These are phyloP conservation scores for Falco cherrug DNA, from an alignment of 2,797 vertebrate genomes.

Conservation along the genomic window DNA sequence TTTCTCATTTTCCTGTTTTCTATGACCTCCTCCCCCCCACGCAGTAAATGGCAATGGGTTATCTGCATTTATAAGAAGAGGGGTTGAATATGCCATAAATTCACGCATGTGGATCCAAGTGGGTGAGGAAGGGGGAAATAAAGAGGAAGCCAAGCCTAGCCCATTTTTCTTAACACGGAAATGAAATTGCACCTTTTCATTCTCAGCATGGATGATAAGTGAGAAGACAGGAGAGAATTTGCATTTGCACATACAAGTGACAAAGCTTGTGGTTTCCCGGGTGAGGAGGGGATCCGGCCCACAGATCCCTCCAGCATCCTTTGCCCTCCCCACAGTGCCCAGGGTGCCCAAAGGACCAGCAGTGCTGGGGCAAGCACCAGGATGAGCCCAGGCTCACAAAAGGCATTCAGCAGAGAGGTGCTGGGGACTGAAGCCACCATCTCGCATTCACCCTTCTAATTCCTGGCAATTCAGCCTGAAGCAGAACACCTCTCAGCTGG, in stretches of 20 bases:
- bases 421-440: neutral
- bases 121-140: neutral
- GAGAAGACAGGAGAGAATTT: neutral
- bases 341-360: neutral
- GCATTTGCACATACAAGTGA: neutral
- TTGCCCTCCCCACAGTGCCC: neutral
- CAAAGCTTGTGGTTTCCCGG: neutral
- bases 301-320: fast-evolving
- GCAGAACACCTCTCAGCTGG: neutral
- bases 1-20: neutral
- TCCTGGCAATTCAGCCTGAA: neutral
- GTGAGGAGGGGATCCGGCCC: neutral
- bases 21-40: neutral
- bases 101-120: neutral
- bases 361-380: neutral
- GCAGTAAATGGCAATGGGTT: neutral
- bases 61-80: neutral
- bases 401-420: neutral
- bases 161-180: neutral
- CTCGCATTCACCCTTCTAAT: neutral
- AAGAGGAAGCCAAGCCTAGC: neutral
- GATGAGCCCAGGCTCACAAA: neutral
- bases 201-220: neutral
- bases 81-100: neutral
- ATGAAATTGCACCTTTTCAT: neutral